Conservation (phyloP, 2,888 invertebrate species). For the Lymantria dispar region DNA sequence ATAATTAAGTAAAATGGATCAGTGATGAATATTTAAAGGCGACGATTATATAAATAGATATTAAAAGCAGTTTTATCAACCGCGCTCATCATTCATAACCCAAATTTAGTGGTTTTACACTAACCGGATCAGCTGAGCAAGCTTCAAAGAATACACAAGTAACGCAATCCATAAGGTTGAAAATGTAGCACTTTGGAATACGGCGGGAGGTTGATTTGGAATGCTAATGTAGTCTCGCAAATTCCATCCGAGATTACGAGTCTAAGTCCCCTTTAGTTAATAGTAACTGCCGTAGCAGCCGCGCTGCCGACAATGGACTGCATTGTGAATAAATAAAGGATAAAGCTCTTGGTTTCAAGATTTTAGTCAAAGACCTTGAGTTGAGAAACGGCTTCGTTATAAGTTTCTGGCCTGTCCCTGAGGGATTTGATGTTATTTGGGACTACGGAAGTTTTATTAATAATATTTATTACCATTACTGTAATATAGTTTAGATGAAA, state of each 20-base stretch:
- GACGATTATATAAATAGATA: background rate
- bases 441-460: background rate
- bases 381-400: constrained; percentile 10
- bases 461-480: background rate
- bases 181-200: constrained; percentile 38
- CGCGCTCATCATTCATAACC: constrained; percentile 20
- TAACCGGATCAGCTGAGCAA: constrained; percentile 5
- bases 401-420: constrained; percentile 4
- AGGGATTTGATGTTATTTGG: background rate
- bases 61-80: constrained; percentile 1
- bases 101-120: constrained; percentile 13
- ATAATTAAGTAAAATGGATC: no score
- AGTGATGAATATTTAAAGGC: background rate
- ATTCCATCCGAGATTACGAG: constrained; percentile 52
- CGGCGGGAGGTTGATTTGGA: constrained; percentile 45
- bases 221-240: constrained; percentile 51
- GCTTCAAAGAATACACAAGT: constrained; percentile 14
- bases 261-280: constrained; percentile 43
- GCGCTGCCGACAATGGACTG: constrained; percentile 32
- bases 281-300: constrained; percentile 37
- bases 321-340: constrained; percentile 39
- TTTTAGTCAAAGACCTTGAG: constrained; percentile 15
- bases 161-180: constrained; percentile 36
- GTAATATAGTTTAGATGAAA: background rate
- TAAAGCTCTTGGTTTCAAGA: constrained; percentile 21